Base-by-base conservation (phyloP, 2,797 vertebrate genomes). In the Trematomus bernacchii region DNA sequence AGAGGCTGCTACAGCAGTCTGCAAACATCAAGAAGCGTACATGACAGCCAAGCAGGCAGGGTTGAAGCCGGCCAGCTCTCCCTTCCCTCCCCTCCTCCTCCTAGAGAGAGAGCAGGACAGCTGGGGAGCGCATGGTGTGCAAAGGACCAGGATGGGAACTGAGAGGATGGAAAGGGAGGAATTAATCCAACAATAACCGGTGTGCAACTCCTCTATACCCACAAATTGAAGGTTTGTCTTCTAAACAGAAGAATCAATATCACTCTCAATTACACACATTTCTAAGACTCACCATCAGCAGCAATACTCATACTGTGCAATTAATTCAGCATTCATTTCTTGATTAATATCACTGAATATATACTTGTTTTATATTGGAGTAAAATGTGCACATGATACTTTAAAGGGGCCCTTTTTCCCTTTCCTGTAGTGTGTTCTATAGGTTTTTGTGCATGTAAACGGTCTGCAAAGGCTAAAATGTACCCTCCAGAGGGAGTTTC, bases 1-100 rank as follows among this genome's bases (percentile, higher is more conserved):
- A 89, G 84, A 90, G 87, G 82, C 81, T 81, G 86, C 75, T 55
- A 23, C 85, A 71, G 80, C 81, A 52, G 79, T 59, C 59, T 82
- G 73, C 57, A 80, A 37, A 79, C 87, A 80, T 83, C 79, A 82
- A 74, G 76, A 79, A 73, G 67, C 1, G 1, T 74, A 66, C 43
- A 74, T 8, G 23, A 79, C 76, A 87, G 75, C 58, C 73, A 77
- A 70, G 13, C 70, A 71, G 53, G 40, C 47, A 58, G 57, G 51
- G 62, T 69, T 63, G 53, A 33, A 76, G 55, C 51, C n/a, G 64
- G 60, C 71, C 75, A 69, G 55, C 52, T 43, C 52, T 43, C 67
- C 57, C 68, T 10, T 50, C 27, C 58, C 16, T n/a, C 21, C 13
- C 6, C 48, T 14, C 27, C 15, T 48, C 53, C 37, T 43, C 40